Evolutionary conservation across 2,888 invertebrate species (phyloP).

Genomic region (Macaria liturata): DNA sequence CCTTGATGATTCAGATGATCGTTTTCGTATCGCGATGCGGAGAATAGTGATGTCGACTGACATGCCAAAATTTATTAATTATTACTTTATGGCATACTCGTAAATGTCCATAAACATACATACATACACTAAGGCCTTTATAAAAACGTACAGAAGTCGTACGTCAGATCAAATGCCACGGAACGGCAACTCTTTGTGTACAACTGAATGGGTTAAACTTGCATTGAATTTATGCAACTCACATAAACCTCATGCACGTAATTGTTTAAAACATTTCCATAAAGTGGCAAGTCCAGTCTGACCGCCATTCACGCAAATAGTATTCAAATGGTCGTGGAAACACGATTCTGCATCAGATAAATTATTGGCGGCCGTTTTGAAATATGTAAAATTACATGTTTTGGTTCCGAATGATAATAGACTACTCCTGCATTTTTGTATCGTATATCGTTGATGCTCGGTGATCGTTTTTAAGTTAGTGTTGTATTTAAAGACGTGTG

Average conservation of each 20-base stretch:
- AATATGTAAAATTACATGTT: slow-evolving; percentile 10
- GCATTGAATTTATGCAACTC: slow-evolving; percentile 21
- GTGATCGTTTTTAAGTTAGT: too few relatives aligned
- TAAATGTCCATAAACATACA: background rate
- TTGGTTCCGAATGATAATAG: too few relatives aligned
- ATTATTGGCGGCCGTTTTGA: slow-evolving; percentile 9
- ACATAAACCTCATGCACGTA: slow-evolving; percentile 17
- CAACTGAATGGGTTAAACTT: slow-evolving; percentile 13
- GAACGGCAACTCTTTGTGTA: slow-evolving; percentile 2
- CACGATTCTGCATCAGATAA: slow-evolving; percentile 11
- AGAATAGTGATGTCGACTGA: too few relatives aligned
- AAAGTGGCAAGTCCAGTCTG: slow-evolving; percentile 14
- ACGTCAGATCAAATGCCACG: background rate
- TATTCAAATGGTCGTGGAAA: slow-evolving; percentile 16
- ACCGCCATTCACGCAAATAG: slow-evolving; percentile 15
- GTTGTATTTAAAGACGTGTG: too few relatives aligned
- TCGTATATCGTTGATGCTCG: too few relatives aligned
- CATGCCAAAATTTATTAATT: slow-evolving; percentile 2
- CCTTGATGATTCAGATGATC: too few relatives aligned
- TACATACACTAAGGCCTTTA: background rate
- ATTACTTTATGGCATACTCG: background rate
- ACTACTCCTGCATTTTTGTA: too few relatives aligned
- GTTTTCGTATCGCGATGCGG: too few relatives aligned
- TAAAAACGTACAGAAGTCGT: background rate
- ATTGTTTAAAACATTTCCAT: slow-evolving; percentile 24